These are phyloP conservation scores for Dorcus hopei DNA, from an alignment of 2,888 invertebrate genomes.

Conservation along the genomic window DNA sequence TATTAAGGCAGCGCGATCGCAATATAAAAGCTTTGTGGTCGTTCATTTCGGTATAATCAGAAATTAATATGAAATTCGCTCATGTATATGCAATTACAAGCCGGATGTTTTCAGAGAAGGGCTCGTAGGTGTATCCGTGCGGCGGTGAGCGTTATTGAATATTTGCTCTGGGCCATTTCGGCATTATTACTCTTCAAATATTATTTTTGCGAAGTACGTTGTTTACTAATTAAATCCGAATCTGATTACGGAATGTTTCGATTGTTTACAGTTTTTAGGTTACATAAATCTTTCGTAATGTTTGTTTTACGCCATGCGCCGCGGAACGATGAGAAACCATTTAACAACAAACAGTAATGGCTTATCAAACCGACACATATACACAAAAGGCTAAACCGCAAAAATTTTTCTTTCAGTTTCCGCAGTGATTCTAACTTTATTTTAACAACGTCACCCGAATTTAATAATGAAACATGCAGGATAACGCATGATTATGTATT, in stretches of 20 bases:
- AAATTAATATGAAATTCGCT: conserved; percentile 54
- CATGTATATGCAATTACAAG: conserved; percentile 51
- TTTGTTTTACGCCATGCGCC: no score
- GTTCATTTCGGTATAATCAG: conserved; percentile 51
- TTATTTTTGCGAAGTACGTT: conserved; percentile 17
- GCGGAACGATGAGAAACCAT: no score
- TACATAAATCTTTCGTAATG: no score
- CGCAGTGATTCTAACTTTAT: no score
- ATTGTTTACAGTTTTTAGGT: not conserved
- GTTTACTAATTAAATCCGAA: conserved; percentile 18
- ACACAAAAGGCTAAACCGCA: no score
- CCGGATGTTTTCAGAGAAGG: conserved; percentile 17
- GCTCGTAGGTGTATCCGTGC: conserved; percentile 21
- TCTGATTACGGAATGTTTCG: conserved; percentile 11
- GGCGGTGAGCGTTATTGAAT: conserved; percentile 36
- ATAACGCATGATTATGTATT: no score
- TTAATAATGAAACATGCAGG: no score
- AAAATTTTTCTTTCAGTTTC: no score
- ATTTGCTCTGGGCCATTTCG: conserved; percentile 27
- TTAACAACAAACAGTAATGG: no score
- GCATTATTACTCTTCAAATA: conserved; percentile 24
- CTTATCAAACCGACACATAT: no score
- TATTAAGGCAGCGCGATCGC: conserved; percentile 47
- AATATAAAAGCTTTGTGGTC: conserved; percentile 53
- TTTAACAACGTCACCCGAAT: no score